These are phyloP conservation scores for Burhinus oedicnemus DNA, from an alignment of 2,113 vertebrate species.

Conservation along the genomic window DNA sequence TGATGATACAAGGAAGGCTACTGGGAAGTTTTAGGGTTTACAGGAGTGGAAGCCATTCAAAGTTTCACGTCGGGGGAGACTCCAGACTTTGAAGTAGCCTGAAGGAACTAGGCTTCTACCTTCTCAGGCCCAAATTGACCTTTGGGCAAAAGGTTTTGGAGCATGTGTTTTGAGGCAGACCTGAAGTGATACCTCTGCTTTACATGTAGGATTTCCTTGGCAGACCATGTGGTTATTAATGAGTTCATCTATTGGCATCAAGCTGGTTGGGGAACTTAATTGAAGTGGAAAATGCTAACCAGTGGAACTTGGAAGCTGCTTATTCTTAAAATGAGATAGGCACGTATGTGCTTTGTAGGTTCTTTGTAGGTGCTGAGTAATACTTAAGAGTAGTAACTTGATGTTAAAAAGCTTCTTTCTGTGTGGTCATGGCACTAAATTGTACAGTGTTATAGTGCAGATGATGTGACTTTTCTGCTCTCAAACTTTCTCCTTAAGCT, in stretches of 20 bases:
- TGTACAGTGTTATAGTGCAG: neutral
- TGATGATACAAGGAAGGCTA: neutral
- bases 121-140: neutral
- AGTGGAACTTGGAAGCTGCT: neutral
- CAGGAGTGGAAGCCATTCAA: neutral
- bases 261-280: neutral
- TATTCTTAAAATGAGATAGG: neutral
- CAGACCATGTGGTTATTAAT: neutral
- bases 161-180: neutral
- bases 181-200: neutral
- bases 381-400: neutral
- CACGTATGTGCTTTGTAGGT: neutral
- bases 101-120: neutral
- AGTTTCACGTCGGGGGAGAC: neutral
- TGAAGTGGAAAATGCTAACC: neutral
- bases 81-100: neutral
- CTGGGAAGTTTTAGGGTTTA: neutral
- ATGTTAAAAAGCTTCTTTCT: neutral
- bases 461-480: neutral
- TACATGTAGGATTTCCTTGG: neutral
- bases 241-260: neutral
- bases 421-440: neutral
- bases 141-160: neutral
- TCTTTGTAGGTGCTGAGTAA: neutral
- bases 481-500: neutral